These are phyloP conservation scores for Tetranychus urticae DNA, from an alignment of 1,140 invertebrate species.

Conservation along the genomic window DNA sequence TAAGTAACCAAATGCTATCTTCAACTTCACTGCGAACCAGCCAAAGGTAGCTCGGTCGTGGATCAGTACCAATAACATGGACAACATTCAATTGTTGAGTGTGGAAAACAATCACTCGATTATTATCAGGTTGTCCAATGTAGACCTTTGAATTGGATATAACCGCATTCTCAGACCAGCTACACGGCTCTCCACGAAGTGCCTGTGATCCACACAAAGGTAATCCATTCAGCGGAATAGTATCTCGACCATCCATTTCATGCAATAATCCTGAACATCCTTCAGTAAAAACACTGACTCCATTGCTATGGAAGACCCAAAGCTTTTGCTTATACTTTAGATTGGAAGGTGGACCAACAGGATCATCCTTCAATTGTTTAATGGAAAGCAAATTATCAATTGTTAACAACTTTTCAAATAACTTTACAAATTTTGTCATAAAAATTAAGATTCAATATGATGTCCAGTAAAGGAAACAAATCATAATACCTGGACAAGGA, in stretches of 20 bases:
- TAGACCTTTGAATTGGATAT: not conserved
- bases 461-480: not conserved
- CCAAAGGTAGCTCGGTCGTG: constrained; percentile 5
- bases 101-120: constrained; percentile 9
- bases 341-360: constrained; percentile 23
- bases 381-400: not conserved
- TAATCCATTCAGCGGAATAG: constrained; percentile 4
- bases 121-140: constrained; percentile 8
- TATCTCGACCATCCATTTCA: constrained; percentile 8
- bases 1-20: constrained; percentile 8
- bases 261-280: not conserved
- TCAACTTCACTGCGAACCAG: not conserved
- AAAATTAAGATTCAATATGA: not conserved
- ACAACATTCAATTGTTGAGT: constrained; percentile 1
- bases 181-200: not conserved
- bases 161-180: constrained; percentile 4
- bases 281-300: constrained; percentile 4
- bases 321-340: constrained; percentile 59
- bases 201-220: constrained; percentile 4
- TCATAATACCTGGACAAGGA: constrained; percentile 2
- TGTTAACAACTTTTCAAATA: no score
- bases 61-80: constrained; percentile 9
- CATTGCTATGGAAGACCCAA: constrained; percentile 10
- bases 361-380: constrained; percentile 1
- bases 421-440: not conserved